These are phyloP conservation scores for Xestobium rufovillosum DNA, from an alignment of 2,888 invertebrate genomes.

Conservation along the genomic window DNA sequence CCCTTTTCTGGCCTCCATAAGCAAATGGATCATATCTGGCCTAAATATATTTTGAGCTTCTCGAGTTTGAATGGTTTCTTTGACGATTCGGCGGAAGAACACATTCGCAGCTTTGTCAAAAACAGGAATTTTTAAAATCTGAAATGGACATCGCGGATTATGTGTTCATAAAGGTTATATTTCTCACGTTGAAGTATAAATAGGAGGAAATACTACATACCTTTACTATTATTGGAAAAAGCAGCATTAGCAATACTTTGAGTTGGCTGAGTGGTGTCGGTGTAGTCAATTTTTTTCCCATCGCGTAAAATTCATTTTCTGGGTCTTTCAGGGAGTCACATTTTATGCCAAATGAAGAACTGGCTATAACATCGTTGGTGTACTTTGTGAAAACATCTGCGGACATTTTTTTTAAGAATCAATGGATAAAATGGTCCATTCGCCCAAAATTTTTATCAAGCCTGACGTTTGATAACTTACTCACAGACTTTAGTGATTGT, in stretches of 20 bases:
- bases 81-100: constrained; percentile 24
- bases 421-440: too few relatives aligned
- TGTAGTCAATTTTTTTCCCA: constrained; percentile 26
- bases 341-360: constrained; percentile 35
- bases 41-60: constrained; percentile 27
- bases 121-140: constrained; percentile 32
- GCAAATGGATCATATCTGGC: constrained; percentile 47
- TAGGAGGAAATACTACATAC: too few relatives aligned
- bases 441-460: too few relatives aligned
- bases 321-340: constrained; percentile 34
- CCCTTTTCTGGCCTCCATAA: constrained; percentile 49
- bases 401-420: too few relatives aligned
- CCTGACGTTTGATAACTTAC: too few relatives aligned
- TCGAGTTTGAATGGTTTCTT: constrained; percentile 24
- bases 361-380: constrained; percentile 36
- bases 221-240: too few relatives aligned
- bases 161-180: too few relatives aligned
- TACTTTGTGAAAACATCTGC: constrained; percentile 33
- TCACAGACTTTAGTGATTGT: constrained; percentile 25
- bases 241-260: too few relatives aligned
- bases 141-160: too few relatives aligned
- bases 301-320: constrained; percentile 34
- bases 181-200: too few relatives aligned
- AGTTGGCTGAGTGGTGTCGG: too few relatives aligned
- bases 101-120: constrained; percentile 30